Evolutionary conservation across 2,113 vertebrate species (phyloP), one percentile per base, ranked within the genome.

Genomic region (Danionella cerebrum): DNA sequence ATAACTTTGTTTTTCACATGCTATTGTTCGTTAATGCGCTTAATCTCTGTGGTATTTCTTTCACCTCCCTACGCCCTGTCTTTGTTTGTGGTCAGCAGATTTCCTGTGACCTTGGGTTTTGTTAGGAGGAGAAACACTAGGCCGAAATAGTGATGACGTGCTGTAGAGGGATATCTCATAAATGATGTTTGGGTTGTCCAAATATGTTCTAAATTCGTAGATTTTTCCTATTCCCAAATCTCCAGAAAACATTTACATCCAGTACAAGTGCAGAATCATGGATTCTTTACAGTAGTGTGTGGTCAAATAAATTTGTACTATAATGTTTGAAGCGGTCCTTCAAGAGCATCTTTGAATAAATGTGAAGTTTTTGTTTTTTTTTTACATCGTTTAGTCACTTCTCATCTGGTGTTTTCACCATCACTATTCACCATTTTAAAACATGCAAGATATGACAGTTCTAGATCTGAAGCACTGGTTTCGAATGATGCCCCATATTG

Each of bases 401-500:
- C 6, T 35, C 35, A 14, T 38, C 21, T 7, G 11, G 14, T 31
- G 25, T 45, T 42, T 22, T 64, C 12, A n/a, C 11, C 35, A 13
- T 64, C 12, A n/a, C 11, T 42, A 13, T 12, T 16, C 3, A 19
- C 5, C 45, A 16, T 11, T 58, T 19, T 42, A 65, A 59, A 35
- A 29, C 5, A 21, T n/a, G n/a, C 5, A 24, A 25, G 13, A 22
- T 1, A 35, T 42, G 39, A 18, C 42, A 38, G 8, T 51, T n/a
- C n/a, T n/a, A 24, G 19, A 31, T 54, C 33, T 48, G 2, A 25
- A 65, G 25, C 1, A 42, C 13, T 71, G 72, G 67, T 62, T 72
- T 68, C n/a, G 50, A 44, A 66, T 69, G 64, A 57, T 8, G 35
- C 42, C 38, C 51, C 18, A 39, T n/a, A 24, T 50, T 33, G 13